Conservation (phyloP, 1,140 invertebrate species). For the Pseudachorutes palmiensis region DNA sequence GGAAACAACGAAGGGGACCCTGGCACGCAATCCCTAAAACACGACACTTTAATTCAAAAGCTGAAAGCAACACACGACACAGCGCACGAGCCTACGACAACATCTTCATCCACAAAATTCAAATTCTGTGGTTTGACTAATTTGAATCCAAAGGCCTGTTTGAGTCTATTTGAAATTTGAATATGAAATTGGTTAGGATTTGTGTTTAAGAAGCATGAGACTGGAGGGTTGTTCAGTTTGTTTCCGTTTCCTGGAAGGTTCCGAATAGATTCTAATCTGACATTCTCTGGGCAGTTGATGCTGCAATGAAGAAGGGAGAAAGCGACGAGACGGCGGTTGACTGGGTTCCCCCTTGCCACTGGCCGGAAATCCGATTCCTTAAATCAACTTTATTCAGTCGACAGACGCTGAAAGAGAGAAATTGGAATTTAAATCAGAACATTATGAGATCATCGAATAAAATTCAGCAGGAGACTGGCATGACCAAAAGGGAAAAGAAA, state of each 20-base stretch:
- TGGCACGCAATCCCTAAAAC: not conserved
- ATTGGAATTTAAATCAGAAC: conserved; percentile 1
- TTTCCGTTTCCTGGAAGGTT: not conserved
- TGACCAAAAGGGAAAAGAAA: no score
- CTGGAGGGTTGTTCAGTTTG: not conserved
- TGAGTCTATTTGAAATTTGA: not conserved
- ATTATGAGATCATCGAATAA: no score
- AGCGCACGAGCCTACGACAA: not conserved
- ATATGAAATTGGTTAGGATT: not conserved
- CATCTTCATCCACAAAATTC: no score
- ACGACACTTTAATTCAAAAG: not conserved
- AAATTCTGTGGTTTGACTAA: no score
- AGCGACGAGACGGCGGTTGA: no score
- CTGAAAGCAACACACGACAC: not conserved
- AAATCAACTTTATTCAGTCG: not conserved
- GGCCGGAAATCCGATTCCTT: not conserved
- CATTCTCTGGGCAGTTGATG: not conserved
- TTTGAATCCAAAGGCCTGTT: no score
- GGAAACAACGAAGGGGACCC: not conserved
- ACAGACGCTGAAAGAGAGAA: not conserved
- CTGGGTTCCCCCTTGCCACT: no score
- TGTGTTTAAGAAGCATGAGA: not conserved
- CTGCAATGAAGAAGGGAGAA: no score
- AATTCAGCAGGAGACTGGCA: no score
- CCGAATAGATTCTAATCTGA: not conserved